A percentile compares a stretch with the other conserved stretches of the same genome.
Evolutionary conservation across 2,888 invertebrate genomes (phyloP).

Genomic region (Biston stratarius): DNA sequence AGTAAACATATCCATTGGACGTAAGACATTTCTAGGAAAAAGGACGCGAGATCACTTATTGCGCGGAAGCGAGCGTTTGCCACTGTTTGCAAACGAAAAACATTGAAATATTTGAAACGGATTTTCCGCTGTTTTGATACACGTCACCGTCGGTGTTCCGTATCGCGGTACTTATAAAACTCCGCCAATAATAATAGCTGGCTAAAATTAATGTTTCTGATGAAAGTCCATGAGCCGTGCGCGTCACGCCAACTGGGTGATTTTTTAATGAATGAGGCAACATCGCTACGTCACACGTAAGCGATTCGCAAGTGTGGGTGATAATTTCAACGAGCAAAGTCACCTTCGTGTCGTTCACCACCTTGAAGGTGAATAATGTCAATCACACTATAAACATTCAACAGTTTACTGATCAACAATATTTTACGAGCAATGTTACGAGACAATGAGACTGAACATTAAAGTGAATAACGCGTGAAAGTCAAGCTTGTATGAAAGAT

Average conservation of each 20-base stretch:
- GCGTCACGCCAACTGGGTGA: slow-evolving; percentile 35
- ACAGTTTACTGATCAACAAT: slow-evolving; percentile 36
- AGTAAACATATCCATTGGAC: slow-evolving; percentile 53
- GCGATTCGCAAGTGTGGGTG: slow-evolving; percentile 61
- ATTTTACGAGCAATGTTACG: slow-evolving; percentile 35
- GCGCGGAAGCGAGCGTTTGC: slow-evolving; percentile 53
- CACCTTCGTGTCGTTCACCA: slow-evolving; percentile 65
- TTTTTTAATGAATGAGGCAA: slow-evolving; percentile 53
- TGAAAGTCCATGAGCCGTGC: slow-evolving; percentile 28
- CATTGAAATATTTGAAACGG: slow-evolving; percentile 56
- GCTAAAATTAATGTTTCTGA: slow-evolving; percentile 39
- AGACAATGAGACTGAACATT: slow-evolving; percentile 27
- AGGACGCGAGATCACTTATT: slow-evolving; percentile 52
- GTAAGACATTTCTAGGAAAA: slow-evolving; percentile 62
- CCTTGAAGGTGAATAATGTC: slow-evolving; percentile 60
- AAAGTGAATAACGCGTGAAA: slow-evolving; percentile 33
- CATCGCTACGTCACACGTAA: slow-evolving; percentile 52
- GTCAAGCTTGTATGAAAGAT: slow-evolving; percentile 14
- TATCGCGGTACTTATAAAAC: slow-evolving; percentile 27
- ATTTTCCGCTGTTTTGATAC: slow-evolving; percentile 50
- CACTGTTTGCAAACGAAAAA: slow-evolving; percentile 51
- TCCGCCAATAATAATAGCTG: slow-evolving; percentile 24
- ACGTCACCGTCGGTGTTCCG: slow-evolving; percentile 31
- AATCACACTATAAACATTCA: slow-evolving; percentile 51
- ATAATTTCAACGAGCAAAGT: slow-evolving; percentile 69